These are phyloP conservation scores for Cyprinella venusta DNA, from an alignment of 2,797 vertebrate genomes.

Conservation along the genomic window DNA sequence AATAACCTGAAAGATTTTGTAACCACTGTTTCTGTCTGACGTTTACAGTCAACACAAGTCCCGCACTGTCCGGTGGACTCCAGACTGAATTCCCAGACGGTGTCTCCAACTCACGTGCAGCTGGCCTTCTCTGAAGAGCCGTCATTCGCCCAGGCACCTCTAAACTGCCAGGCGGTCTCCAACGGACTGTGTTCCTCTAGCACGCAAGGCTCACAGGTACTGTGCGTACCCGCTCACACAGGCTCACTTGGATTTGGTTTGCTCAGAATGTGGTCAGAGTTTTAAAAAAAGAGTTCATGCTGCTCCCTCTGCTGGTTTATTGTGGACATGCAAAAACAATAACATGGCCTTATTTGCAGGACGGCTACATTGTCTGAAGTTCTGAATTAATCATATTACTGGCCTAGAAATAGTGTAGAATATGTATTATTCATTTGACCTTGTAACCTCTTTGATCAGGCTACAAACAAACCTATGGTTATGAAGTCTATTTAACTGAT, in stretches of 20 bases:
- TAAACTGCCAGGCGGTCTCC: slow-evolving; percentile 72
- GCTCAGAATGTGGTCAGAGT: neutral
- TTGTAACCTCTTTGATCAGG: neutral
- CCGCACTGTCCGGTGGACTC: slow-evolving; percentile 72
- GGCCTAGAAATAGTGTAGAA: neutral
- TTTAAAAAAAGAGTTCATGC: neutral
- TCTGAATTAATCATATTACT: neutral
- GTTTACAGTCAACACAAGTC: slow-evolving; percentile 53
- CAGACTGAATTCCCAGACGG: slow-evolving; percentile 66
- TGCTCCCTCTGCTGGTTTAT: slow-evolving; percentile 59
- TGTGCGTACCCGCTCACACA: neutral
- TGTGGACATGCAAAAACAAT: slow-evolving; percentile 38
- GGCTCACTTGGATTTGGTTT: neutral
- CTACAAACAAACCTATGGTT: neutral
- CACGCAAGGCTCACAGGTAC: slow-evolving; percentile 76
- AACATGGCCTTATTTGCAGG: neutral
- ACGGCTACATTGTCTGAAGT: neutral
- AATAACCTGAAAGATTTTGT: slow-evolving; percentile 14
- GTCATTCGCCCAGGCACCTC: slow-evolving; percentile 35
- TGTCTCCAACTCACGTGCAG: slow-evolving; percentile 78
- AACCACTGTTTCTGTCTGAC: slow-evolving; percentile 26
- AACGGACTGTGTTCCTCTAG: slow-evolving; percentile 74
- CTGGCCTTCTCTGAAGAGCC: slow-evolving; percentile 75
- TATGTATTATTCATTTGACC: neutral
- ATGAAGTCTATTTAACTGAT: neutral